Evolutionary conservation across 2,113 vertebrate species (phyloP).

Genomic region (Rallus limicola): DNA sequence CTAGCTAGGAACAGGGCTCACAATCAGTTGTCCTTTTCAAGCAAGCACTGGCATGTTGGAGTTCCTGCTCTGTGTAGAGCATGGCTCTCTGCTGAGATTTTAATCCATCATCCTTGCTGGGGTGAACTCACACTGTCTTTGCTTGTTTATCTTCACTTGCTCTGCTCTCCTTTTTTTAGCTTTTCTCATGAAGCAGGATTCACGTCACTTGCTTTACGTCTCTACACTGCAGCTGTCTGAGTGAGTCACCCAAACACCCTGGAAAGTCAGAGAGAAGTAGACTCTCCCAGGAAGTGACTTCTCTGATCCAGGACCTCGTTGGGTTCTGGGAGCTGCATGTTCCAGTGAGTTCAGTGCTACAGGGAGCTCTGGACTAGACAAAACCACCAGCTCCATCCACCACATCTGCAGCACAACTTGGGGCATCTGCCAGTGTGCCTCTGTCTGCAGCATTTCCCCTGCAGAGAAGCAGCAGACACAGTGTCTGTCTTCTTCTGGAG

Average conservation of each 20-base stretch:
- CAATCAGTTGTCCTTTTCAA: neutral
- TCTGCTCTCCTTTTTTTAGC: neutral
- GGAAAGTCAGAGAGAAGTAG: neutral
- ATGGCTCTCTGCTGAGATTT: neutral
- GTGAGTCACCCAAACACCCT: neutral
- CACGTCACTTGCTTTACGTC: neutral
- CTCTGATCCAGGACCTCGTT: neutral
- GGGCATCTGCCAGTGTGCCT: neutral
- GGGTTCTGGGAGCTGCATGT: neutral
- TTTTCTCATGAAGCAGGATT: neutral
- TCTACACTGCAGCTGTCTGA: neutral
- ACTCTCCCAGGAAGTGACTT: neutral
- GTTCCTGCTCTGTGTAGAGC: neutral
- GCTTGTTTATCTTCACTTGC: neutral
- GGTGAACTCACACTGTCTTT: neutral
- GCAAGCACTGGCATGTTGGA: neutral
- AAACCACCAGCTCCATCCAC: neutral
- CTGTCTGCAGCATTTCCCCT: neutral
- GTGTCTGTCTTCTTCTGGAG: neutral
- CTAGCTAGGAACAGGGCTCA: neutral
- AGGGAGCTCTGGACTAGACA: neutral
- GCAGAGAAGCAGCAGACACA: neutral
- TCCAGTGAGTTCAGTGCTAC: neutral
- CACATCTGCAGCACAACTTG: neutral
- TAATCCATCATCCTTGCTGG: neutral